Percentiles rank a stretch among this genome's conserved stretches.
Evolutionary conservation across 2,888 invertebrate species (phyloP).

Genomic region (Eilema griseolum): DNA sequence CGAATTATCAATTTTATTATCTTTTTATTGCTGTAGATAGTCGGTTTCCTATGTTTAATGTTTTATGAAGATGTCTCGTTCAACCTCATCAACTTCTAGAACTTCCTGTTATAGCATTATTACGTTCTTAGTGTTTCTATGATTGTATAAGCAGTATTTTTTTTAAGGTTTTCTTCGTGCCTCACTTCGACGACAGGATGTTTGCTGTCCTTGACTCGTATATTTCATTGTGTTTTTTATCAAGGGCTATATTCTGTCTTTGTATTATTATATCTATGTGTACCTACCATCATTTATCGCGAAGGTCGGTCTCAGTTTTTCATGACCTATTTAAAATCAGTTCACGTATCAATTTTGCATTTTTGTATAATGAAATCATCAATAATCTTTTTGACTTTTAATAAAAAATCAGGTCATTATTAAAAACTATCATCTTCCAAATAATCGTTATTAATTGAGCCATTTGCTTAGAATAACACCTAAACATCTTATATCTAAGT

Average conservation of each 20-base stretch:
- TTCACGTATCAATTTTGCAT: not conserved
- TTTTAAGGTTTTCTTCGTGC: slow-evolving; percentile 15
- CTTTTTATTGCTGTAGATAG: slow-evolving; percentile 49
- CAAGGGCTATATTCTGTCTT: slow-evolving; percentile 14
- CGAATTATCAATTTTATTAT: slow-evolving; percentile 50
- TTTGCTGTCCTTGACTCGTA: not conserved
- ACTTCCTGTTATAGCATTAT: slow-evolving; percentile 55
- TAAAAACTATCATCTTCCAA: not conserved
- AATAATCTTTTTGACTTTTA: not conserved
- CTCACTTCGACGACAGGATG: not conserved
- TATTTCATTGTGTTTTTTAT: slow-evolving; percentile 1
- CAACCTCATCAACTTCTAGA: slow-evolving; percentile 48
- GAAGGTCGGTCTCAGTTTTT: not conserved
- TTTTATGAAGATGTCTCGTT: slow-evolving; percentile 50
- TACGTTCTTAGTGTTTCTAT: slow-evolving; percentile 40
- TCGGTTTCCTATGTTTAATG: slow-evolving; percentile 51
- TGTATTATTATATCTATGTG: not conserved
- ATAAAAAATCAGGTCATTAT: not conserved
- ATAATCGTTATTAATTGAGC: not conserved
- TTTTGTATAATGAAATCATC: not conserved
- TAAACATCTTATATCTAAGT: slow-evolving; percentile 20
- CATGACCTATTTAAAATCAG: slow-evolving; percentile 1
- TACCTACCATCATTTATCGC: not conserved
- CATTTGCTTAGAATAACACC: not conserved
- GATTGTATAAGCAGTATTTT: slow-evolving; percentile 24